Percentiles rank a stretch among this genome's conserved stretches.
Conservation (phyloP, 2,888 invertebrate species). For the Osmoderma eremita region DNA sequence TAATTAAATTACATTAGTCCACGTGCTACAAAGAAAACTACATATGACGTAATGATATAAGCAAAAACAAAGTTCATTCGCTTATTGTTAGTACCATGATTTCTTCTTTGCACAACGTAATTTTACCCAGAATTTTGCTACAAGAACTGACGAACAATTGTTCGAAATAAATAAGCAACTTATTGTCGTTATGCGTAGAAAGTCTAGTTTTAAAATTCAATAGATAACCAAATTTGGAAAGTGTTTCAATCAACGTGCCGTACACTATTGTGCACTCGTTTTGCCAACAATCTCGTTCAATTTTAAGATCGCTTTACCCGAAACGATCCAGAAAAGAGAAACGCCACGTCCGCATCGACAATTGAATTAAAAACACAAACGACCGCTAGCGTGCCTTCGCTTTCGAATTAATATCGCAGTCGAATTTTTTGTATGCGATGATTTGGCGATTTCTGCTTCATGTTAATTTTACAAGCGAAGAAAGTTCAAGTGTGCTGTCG, state of each 20-base stretch:
- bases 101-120: constrained; percentile 18
- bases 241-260: constrained; percentile 23
- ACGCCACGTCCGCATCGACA: constrained; percentile 8
- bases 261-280: constrained; percentile 15
- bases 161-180: constrained; percentile 32
- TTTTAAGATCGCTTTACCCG: constrained; percentile 9
- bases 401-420: constrained; percentile 12
- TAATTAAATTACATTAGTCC: no score
- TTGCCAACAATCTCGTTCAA: constrained; percentile 3
- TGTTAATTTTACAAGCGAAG: not conserved
- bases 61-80: no score
- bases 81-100: constrained; percentile 3
- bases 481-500: not conserved
- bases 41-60: no score
- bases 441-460: constrained; percentile 8
- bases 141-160: constrained; percentile 14
- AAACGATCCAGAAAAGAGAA: constrained; percentile 15
- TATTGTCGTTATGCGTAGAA: constrained; percentile 28
- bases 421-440: constrained; percentile 10
- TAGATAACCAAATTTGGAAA: constrained; percentile 35
- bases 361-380: constrained; percentile 29
- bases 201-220: constrained; percentile 35
- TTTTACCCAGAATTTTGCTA: constrained; percentile 18
- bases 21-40: no score
- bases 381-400: not conserved